Evolutionary conservation across 2,797 vertebrate genomes (phyloP), one percentile per base, ranked within the genome.

Genomic region (Chelidonichthys spinosus): DNA sequence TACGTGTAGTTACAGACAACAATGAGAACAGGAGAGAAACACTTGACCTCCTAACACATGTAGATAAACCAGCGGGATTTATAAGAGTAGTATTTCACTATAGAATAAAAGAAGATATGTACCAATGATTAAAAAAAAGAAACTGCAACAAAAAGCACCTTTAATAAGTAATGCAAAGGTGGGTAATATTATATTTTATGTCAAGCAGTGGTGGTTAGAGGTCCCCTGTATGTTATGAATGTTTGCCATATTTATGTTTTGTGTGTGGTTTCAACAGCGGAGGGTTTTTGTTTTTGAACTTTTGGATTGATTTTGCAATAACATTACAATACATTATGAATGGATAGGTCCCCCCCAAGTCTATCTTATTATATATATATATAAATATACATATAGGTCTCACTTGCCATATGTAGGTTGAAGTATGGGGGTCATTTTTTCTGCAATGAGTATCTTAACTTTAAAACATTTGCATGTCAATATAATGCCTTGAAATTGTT

Each of bases 221-320:
- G 74, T 76, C 73, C 67, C 69, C 62, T 0, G 13, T 13, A 40
- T 78, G 64, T 66, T 37, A 42, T 42, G 3, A 2, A 5, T 18
- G 50, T 79, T n/a, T 67, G 74, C 55, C 74, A 66, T 63, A 25
- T 81, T 47, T 72, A 53, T 56, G 43, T 63, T 46, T 47, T 33
- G n/a, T 53, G 3, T 79, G 18, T 11, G 39, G 40, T 55, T 77
- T 75, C 35, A 76, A 17, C 62, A 37, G 46, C 52, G 15, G 25
- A 14, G 37, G 37, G 17, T 53, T 61, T 25, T 56, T 1, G 11
- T 11, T 53, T 13, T 62, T 35, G 39, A 74, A 11, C 35, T 50
- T 65, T 69, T 43, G 32, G 33, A 25, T 25, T 25, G 25, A 2
- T 25, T 25, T 25, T 25, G 25, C 25, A 25, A 25, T 25, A 25